Base-by-base conservation (phyloP, 2,113 vertebrate species). In the Xiphias gladius region DNA sequence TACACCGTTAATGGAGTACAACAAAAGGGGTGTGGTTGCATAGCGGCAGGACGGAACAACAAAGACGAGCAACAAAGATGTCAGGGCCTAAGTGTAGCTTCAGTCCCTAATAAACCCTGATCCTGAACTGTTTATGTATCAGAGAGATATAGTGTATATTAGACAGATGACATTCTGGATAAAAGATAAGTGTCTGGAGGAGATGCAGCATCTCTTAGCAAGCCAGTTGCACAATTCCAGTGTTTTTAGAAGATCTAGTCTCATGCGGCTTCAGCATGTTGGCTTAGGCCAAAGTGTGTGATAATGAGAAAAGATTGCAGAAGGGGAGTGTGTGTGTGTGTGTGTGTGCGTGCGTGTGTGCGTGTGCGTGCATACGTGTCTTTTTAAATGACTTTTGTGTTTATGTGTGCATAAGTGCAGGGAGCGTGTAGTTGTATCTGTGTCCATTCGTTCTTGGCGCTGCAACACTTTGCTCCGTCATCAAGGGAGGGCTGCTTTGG, bases 401-500 rank as follows among this genome's bases (percentile, higher is more conserved):
- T 30, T 14, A 19, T 58, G 43, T 50, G 35, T 61, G 57, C 3
- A 11, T 0, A 19, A 43, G 11, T 32, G 22, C 28, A 61, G 4
- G 20, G 72, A 24, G 39, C 48, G 41, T 72, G 58, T 74, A n/a
- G 85, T 86, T 88, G 74, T 46, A 55, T 85, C 69, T 46, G 0
- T 20, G 73, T 90, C 54, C 70, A 72, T 63, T 83, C 2, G 1
- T 65, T 86, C 61, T 79, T 89, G 89, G 86, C 83, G 14, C 28
- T 17, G 61, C 37, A 50, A 6, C 4, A n/a, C 58, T 57, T 68
- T 37, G 63, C 72, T 82, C 63, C 48, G 80, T 93, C 88, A 89
- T 82, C 6, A 41, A 87, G 91, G 92, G 67, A 86, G 62, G 74
- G 86, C 88, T 55, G 37, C 79, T 85, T 80, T n/a, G 14, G 32